phyloP scores from a whole-genome alignment of 2,113 vertebrate genomes.

The Caranx ignobilis region DNA sequence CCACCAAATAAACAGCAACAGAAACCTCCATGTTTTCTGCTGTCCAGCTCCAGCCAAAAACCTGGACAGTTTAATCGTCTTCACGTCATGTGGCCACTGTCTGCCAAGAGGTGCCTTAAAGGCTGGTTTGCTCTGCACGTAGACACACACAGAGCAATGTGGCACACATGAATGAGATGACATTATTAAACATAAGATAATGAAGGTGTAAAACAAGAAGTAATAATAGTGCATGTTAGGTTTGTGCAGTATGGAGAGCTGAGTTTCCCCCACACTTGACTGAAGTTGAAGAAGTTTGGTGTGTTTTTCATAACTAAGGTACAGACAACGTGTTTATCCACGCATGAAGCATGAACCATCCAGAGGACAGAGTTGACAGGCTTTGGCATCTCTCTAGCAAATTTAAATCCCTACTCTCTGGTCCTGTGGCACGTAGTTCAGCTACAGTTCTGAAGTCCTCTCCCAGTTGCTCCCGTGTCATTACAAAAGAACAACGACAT shows the following conservation, averaged over 20 bases:
- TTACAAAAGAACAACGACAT: neutral
- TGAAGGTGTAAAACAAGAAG: neutral
- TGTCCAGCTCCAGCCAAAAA: conserved; percentile 26
- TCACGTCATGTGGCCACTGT: conserved; percentile 23
- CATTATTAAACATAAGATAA: neutral
- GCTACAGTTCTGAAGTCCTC: neutral
- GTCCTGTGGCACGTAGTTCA: neutral
- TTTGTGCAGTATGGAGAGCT: neutral
- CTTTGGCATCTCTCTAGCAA: conserved; percentile 17
- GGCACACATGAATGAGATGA: neutral
- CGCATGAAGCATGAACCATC: conserved; percentile 29
- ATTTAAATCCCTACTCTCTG: neutral
- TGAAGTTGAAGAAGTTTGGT: neutral
- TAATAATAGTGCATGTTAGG: neutral
- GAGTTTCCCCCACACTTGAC: neutral
- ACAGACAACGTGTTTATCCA: conserved; percentile 19
- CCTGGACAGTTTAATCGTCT: conserved; percentile 42
- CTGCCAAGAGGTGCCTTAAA: conserved; percentile 18
- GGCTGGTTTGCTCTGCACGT: conserved; percentile 13
- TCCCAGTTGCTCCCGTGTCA: neutral
- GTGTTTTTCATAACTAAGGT: conserved; percentile 1
- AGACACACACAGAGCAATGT: conserved; percentile 9
- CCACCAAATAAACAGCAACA: conserved; percentile 63
- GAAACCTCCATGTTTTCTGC: conserved; percentile 64
- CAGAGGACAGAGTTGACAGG: conserved; percentile 23